Evolutionary conservation across 2,888 invertebrate species (phyloP), one percentile per base, ranked within the genome.

Genomic region (Heliconius ethilla): DNA sequence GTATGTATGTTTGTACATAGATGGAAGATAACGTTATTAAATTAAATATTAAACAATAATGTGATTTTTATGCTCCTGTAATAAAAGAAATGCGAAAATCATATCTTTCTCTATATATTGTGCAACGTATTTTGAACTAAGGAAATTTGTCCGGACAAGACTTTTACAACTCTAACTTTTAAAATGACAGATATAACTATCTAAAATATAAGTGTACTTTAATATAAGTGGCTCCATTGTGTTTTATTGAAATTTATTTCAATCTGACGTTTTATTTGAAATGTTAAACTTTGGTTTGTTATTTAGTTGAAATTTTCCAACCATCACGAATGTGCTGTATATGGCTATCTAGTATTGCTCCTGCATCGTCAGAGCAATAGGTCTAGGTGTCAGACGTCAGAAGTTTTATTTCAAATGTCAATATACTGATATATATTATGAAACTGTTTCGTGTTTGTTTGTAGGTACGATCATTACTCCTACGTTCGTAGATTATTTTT

Each of bases 331-430:
- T 27, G 55, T 25, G 29, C 73, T 76, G 33, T 76, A 69, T 76
- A 62, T 59, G 78, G 78, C 62, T 40, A 72, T 75, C 62, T 76
- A 69, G n/a, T 75, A 29, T 76, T 78, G 73, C 45, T 45, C 63
- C 27, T 37, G 27, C 13, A 67, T 69, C 59, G 59, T 76, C 37
- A 80, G 84, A 89, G 89, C 89, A 90, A 89, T 83, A 89, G 87
- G 86, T 87, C 85, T 79, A 83, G 85, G 89, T 90, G 89, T 83
- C 81, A 81, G n/a, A 89, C 6, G 15, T 22, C 67, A 67, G 67
- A 67, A 40, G 7, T 27, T 10, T 1, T 81, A 75, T 81, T 83
- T 85, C 87, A 91, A 91, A 73, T 75, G 65, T 65, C 65, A n/a
- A 27, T 73, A 33, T 11, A 59, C 3, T 3, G n/a, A 59, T 7